Evolutionary conservation across 2,888 invertebrate genomes (phyloP).

Genomic region (Callimorpha dominula): DNA sequence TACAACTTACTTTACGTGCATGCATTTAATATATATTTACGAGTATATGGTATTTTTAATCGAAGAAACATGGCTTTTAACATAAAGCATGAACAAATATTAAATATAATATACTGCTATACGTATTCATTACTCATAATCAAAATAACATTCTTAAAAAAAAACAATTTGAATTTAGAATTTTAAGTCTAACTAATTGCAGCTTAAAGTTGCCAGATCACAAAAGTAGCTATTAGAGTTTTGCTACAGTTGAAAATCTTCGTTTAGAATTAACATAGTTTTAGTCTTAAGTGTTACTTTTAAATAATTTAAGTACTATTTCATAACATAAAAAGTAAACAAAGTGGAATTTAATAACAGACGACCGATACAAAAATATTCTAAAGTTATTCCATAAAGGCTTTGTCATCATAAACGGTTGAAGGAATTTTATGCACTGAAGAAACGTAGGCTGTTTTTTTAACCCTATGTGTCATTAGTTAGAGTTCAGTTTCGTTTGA

Average conservation of each 20-base stretch:
- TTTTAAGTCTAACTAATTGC: too few species aligned
- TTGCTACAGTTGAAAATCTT: too few species aligned
- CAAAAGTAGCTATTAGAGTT: too few species aligned
- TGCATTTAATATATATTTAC: too few species aligned
- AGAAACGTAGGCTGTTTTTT: slow-evolving; percentile 20
- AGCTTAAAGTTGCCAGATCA: too few species aligned
- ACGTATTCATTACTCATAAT: too few species aligned
- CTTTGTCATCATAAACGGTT: slow-evolving; percentile 46
- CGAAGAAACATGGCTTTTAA: neutral
- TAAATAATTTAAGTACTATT: neutral
- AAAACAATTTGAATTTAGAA: too few species aligned
- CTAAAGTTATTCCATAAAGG: slow-evolving; percentile 42
- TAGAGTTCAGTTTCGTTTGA: slow-evolving; percentile 36
- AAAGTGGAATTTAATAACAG: slow-evolving; percentile 42
- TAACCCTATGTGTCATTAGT: neutral
- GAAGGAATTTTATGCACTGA: slow-evolving; percentile 34
- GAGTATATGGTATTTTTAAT: too few species aligned
- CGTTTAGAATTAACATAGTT: too few species aligned
- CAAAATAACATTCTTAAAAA: too few species aligned
- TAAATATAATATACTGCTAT: neutral
- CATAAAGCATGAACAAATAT: neutral
- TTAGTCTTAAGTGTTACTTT: neutral
- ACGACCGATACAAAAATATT: slow-evolving; percentile 40
- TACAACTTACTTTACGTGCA: too few species aligned
- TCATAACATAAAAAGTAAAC: slow-evolving; percentile 16